Evolutionary conservation across 2,113 vertebrate species (phyloP).

Genomic region (Phalacrocorax aristotelis): DNA sequence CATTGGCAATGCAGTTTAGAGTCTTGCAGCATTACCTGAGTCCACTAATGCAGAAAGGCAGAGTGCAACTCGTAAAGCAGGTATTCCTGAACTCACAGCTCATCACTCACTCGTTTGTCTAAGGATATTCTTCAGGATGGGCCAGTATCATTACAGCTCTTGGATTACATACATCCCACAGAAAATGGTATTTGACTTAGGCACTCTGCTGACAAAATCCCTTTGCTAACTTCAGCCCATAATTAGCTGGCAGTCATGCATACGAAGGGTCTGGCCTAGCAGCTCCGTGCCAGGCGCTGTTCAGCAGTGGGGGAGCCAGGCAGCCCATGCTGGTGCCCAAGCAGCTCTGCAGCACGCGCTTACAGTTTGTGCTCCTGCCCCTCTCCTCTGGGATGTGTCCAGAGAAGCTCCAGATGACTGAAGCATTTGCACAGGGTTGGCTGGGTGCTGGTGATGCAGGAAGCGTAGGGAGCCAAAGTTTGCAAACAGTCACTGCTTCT

Average conservation of each 20-base stretch:
- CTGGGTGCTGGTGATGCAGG: neutral
- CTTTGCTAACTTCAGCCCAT: neutral
- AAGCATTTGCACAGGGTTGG: neutral
- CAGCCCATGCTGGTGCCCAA: neutral
- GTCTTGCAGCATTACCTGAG: neutral
- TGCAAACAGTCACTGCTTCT: neutral
- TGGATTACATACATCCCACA: neutral
- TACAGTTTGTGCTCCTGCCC: neutral
- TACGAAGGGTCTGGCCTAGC: rapidly evolving
- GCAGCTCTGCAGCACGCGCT: neutral
- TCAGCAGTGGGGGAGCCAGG: rapidly evolving
- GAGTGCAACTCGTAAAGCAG: neutral
- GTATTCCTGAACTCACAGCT: neutral
- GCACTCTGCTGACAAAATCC: neutral
- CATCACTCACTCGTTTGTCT: neutral
- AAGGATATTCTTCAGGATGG: neutral
- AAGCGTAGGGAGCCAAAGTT: neutral
- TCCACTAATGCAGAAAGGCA: neutral
- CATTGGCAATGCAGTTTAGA: neutral
- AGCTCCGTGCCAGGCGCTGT: neutral
- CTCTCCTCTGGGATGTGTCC: neutral
- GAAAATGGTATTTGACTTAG: neutral
- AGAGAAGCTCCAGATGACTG: neutral
- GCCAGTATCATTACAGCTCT: neutral
- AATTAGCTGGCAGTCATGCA: rapidly evolving